phyloP scores from a whole-genome alignment of 2,113 vertebrate genomes.

The Pleuronectes platessa region DNA sequence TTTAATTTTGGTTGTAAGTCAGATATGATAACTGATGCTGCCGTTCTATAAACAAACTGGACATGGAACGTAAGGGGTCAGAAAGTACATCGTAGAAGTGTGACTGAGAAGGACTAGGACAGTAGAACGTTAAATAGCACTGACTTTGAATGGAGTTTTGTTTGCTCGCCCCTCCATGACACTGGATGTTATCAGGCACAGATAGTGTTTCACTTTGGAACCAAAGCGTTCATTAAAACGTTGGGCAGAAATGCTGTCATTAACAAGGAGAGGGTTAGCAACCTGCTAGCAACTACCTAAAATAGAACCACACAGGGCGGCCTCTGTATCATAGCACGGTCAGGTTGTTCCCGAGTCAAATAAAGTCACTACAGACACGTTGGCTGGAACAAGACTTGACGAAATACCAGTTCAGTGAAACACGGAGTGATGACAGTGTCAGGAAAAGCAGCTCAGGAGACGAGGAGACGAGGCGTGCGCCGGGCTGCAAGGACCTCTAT shows the following conservation, averaged over 20 bases:
- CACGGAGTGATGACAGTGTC: conserved; percentile 12
- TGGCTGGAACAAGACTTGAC: not conserved
- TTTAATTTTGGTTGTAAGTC: not conserved
- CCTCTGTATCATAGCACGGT: not conserved
- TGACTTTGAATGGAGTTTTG: not conserved
- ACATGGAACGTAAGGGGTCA: not conserved
- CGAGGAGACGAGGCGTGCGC: conserved; percentile 43
- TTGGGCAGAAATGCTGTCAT: not conserved
- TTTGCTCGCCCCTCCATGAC: not conserved
- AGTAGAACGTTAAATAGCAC: not conserved
- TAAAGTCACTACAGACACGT: not conserved
- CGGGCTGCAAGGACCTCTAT: conserved; percentile 60
- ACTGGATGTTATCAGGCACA: not conserved
- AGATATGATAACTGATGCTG: not conserved
- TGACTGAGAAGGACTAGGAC: not conserved
- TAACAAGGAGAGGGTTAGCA: conserved; percentile 21
- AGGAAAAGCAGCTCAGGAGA: not conserved
- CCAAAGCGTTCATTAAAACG: too few species aligned
- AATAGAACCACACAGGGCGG: not conserved
- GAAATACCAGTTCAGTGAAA: conserved; percentile 55
- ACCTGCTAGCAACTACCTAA: conserved; percentile 18
- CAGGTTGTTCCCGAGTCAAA: not conserved
- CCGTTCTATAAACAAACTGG: not conserved
- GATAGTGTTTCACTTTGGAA: not conserved
- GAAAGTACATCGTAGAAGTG: not conserved